These are phyloP conservation scores for Phrynosoma blainvillii DNA, from an alignment of 2,113 vertebrate species.

Conservation along the genomic window DNA sequence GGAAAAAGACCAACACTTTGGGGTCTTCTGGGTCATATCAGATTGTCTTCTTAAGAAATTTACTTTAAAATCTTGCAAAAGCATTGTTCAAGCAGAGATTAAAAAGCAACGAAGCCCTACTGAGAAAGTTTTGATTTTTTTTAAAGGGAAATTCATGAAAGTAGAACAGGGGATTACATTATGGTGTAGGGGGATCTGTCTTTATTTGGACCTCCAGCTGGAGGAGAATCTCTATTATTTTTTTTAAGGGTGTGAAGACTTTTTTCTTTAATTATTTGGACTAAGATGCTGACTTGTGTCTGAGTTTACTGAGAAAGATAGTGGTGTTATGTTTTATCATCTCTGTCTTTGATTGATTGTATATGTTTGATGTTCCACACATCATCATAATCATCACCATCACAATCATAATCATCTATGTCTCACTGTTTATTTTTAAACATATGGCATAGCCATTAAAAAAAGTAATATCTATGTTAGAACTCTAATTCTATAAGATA, in stretches of 20 bases:
- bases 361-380: too few relatives aligned
- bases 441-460: not conserved
- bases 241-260: too few relatives aligned
- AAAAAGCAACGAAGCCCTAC: not conserved
- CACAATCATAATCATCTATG: too few relatives aligned
- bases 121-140: not conserved
- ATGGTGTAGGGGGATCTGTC: not conserved
- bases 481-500: not conserved
- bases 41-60: not conserved
- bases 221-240: too few relatives aligned
- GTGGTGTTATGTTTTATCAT: too few relatives aligned
- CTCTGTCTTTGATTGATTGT: too few relatives aligned
- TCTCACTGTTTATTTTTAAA: not conserved
- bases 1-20: not conserved
- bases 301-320: too few relatives aligned
- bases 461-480: not conserved
- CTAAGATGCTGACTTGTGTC: too few relatives aligned
- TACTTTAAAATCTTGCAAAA: not conserved
- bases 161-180: not conserved
- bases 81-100: not conserved
- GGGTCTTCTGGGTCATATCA: not conserved
- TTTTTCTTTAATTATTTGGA: too few relatives aligned
- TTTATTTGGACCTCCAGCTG: too few relatives aligned
- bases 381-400: too few relatives aligned
- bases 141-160: not conserved